Evolutionary conservation across 1,140 invertebrate genomes (phyloP), one percentile per base, ranked within the genome.

Genomic region (Lethrus apterus): DNA sequence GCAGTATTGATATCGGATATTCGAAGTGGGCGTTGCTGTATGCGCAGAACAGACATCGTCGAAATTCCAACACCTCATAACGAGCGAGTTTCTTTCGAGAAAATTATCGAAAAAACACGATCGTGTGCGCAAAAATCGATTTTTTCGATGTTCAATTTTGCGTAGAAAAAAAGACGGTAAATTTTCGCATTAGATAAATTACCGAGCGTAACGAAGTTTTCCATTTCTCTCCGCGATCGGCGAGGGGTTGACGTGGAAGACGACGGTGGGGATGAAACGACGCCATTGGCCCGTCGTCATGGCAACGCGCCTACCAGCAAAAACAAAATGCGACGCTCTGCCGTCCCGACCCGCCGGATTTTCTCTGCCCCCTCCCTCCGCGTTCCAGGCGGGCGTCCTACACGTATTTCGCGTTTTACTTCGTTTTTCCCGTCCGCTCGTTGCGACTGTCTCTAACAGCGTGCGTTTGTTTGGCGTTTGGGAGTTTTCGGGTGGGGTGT

Each of bases 1-100:
- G 48, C 45, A 54, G 59, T 63, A 64, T 64, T 61, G 62, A 63
- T 63, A 63, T 62, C 59, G 56, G 57, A 58, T 59, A 59, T 56
- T 52, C 44, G 19, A 34, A 26, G 23, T 26, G n/a, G 23, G 23
- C 23, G 23, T 26, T 7, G 20, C 17, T 40, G 34, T n/a, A n/a
- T n/a, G n/a, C 45, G 45, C 35, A 33, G 30, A 34, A 34, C 15
- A 26, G 5, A 26, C 5, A 19, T 21, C 24, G 18, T 11, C 18
- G 35, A 21, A 38, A 38, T 11, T 23, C 9, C 24, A 38, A 23
- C 35, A 7, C n/a, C n/a, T n/a, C 23, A 26, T 5, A 26, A n/a
- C 5, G 23, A 26, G 5, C 23, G 23, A 26, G 5, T n/a, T 5
- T 26, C n/a, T 26, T 26, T 26, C 23, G 23, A 26, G 23, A n/a